These are phyloP conservation scores for Neopipo cinnamomea DNA, from an alignment of 2,113 vertebrate species.

Conservation along the genomic window DNA sequence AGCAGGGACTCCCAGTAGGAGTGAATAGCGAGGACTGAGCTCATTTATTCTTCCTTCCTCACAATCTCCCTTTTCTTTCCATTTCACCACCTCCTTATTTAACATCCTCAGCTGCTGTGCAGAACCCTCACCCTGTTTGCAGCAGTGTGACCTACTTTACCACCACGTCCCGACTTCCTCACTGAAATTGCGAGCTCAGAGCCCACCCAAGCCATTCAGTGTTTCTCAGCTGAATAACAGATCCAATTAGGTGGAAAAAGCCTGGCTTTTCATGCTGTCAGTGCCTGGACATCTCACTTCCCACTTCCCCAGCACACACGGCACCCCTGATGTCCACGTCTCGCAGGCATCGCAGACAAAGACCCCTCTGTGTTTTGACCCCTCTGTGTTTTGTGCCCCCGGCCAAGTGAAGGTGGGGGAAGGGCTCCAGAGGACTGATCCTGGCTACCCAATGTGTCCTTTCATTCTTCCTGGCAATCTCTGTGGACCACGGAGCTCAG, in stretches of 20 bases:
- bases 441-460: not conserved
- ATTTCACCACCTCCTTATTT: constrained; percentile 42
- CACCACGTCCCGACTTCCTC: not conserved
- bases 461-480: not conserved
- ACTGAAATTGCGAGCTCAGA: not conserved
- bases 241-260: constrained; percentile 47
- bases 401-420: not conserved
- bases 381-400: not conserved
- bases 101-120: not conserved
- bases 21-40: not conserved
- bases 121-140: not conserved
- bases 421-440: not conserved
- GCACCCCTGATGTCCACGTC: accelerated
- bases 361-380: not conserved
- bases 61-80: constrained; percentile 31
- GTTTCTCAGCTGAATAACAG: constrained; percentile 18
- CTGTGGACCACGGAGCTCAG: not conserved
- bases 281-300: constrained; percentile 26
- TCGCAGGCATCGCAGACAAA: not conserved
- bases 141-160: constrained; percentile 30
- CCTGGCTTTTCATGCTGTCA: constrained; percentile 23
- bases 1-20: not conserved
- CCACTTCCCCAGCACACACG: not conserved
- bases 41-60: not conserved
- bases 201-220: constrained; percentile 15